Evolutionary conservation across 1,140 invertebrate genomes (phyloP), one percentile per base, ranked within the genome.

Genomic region (Ceratoteleas bidentatus): DNA sequence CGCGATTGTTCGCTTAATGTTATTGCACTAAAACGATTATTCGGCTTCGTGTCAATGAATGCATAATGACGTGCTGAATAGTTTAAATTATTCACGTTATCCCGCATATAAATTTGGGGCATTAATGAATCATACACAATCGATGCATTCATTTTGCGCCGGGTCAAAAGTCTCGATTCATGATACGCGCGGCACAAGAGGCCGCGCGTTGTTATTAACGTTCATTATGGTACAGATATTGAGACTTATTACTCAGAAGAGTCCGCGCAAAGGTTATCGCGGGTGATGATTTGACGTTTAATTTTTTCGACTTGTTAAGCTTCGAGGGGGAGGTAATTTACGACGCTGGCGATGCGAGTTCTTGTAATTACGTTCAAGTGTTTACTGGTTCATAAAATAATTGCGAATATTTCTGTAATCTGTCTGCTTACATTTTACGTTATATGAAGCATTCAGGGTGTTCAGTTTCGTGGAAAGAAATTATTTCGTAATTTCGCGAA

Each of bases 121-220:
- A 62, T 73, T 77, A 73, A 82, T 73, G 61, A 77, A 66, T 72
- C 61, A 52, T 34, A 53, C 43, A 77, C 61, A 82, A 77, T 82
- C 54, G 62, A 82, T 77, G 79, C 79, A 65, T 66, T 70, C 72
- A 68, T 76, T 76, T 65, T 62, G 49, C 34, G 50, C 40, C 14
- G 56, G 79, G 72, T 81, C 58, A 81, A 81, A 65, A 72, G 79
- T 81, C 68, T 0, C 52, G 38, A 69, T 76, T 76, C 75, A 81
- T 72, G 79, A 81, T 81, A 72, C 65, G 52, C 66, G 72, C 66
- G 66, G 24, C 66, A 64, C 38, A 72, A 60, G 33, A 54, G 49
- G 49, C 49, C n/a, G 49, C 24, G 38, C 52, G 40, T 66, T 74
- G 53, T 74, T 78, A 66, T 79, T 80, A 65, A 68, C 45, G 77